A percentile compares a stretch with the other conserved stretches of the same genome.
phyloP scores from a whole-genome alignment of 2,113 vertebrate genomes.

The Muscicapa adusta region DNA sequence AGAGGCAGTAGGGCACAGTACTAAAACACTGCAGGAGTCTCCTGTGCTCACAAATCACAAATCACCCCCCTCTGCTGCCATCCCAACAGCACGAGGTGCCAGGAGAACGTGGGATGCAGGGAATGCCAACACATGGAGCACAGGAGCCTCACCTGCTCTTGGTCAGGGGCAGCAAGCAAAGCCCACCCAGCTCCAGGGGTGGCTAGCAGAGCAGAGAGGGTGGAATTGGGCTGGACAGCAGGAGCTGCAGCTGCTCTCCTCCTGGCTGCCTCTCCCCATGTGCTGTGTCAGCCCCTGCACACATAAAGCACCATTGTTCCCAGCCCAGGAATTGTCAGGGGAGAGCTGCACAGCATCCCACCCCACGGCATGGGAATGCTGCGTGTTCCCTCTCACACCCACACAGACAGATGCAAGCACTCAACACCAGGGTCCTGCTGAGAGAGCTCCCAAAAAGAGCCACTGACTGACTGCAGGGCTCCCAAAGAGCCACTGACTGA shows the following conservation, averaged over 20 bases:
- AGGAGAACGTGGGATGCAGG: background rate
- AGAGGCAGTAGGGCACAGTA: background rate
- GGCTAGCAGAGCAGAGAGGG: background rate
- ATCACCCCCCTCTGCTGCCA: background rate
- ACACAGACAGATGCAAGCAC: background rate
- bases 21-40: background rate
- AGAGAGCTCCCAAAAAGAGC: no score
- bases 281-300: background rate
- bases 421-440: no score
- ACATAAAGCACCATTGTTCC: slow-evolving; percentile 18
- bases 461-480: no score
- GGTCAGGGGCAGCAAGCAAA: background rate
- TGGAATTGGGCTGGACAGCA: background rate
- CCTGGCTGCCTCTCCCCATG: background rate
- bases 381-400: background rate
- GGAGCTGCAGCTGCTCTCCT: slow-evolving; percentile 37
- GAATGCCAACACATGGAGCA: rapidly evolving
- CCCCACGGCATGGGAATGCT: background rate
- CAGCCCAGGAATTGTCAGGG: background rate
- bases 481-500: background rate
- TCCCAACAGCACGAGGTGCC: background rate
- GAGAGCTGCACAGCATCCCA: background rate
- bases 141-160: rapidly evolving
- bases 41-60: rapidly evolving
- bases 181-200: background rate